phyloP scores from a whole-genome alignment of 2,797 vertebrate species.

The Peromyscus eremicus region DNA sequence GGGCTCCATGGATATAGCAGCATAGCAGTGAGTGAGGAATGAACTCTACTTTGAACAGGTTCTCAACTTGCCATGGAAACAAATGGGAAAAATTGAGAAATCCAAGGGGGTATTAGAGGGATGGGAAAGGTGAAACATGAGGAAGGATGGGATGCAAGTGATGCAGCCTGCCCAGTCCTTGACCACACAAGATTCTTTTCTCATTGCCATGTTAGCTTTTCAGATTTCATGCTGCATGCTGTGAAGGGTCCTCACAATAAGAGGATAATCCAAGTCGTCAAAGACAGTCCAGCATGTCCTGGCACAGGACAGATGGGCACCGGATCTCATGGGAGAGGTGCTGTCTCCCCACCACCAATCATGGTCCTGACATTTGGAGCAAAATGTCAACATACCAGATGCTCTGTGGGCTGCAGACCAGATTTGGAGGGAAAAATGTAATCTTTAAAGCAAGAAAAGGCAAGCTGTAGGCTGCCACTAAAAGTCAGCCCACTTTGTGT shows the following conservation, averaged over 20 bases:
- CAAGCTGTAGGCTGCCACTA: neutral
- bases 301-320: neutral
- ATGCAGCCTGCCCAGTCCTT: neutral
- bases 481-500: neutral
- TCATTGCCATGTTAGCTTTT: neutral
- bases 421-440: neutral
- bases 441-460: neutral
- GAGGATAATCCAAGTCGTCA: neutral
- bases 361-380: neutral
- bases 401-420: neutral
- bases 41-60: neutral
- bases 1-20: neutral
- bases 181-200: neutral
- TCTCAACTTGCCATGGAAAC: neutral
- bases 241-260: neutral
- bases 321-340: neutral
- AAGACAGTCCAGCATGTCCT: neutral
- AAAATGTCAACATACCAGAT: neutral
- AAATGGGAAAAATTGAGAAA: neutral
- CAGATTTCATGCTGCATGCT: neutral
- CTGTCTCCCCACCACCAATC: neutral
- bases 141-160: neutral
- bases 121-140: neutral
- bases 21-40: neutral
- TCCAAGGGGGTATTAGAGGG: neutral